Evolutionary conservation across 2,888 invertebrate genomes (phyloP).

Genomic region (Melanotus villosus): DNA sequence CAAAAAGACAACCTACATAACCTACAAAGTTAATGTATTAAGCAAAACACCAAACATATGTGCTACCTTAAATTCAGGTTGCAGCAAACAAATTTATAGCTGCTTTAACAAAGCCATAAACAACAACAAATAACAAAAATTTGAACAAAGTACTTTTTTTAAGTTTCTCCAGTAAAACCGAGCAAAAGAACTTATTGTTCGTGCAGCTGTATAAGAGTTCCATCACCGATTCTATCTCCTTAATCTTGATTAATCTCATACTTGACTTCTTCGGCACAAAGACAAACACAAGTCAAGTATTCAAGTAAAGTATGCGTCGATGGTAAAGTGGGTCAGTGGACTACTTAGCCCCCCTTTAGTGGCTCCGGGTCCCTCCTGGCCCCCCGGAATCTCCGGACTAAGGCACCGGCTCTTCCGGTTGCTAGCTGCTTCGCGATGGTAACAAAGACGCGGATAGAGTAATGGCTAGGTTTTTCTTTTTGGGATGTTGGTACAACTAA

Average conservation of each 20-base stretch:
- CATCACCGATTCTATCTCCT: slow-evolving; percentile 21
- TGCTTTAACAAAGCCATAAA: too few species aligned
- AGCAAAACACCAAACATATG: too few species aligned
- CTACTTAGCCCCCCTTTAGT: slow-evolving; percentile 60
- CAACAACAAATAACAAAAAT: too few species aligned
- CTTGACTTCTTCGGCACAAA: slow-evolving; percentile 49
- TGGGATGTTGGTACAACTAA: too few species aligned
- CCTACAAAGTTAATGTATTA: too few species aligned
- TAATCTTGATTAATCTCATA: slow-evolving; percentile 45
- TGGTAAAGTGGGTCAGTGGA: slow-evolving; percentile 65
- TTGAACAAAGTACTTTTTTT: too few species aligned
- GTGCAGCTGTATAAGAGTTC: slow-evolving; percentile 1
- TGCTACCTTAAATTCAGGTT: too few species aligned
- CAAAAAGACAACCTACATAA: too few species aligned
- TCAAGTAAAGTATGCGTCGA: slow-evolving; percentile 56
- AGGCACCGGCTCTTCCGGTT: slow-evolving; percentile 63
- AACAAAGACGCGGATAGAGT: slow-evolving; percentile 37
- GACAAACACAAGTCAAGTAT: slow-evolving; percentile 44
- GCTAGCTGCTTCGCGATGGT: slow-evolving; percentile 44
- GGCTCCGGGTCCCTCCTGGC: slow-evolving; percentile 58
- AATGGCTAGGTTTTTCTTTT: background rate
- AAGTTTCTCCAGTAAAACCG: too few species aligned
- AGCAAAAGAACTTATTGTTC: slow-evolving; percentile 10
- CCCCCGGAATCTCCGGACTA: slow-evolving; percentile 56
- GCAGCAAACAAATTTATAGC: too few species aligned